These are phyloP conservation scores for Cryptoleucopteryx plumbea DNA, from an alignment of 2,113 vertebrate species.

Conservation along the genomic window DNA sequence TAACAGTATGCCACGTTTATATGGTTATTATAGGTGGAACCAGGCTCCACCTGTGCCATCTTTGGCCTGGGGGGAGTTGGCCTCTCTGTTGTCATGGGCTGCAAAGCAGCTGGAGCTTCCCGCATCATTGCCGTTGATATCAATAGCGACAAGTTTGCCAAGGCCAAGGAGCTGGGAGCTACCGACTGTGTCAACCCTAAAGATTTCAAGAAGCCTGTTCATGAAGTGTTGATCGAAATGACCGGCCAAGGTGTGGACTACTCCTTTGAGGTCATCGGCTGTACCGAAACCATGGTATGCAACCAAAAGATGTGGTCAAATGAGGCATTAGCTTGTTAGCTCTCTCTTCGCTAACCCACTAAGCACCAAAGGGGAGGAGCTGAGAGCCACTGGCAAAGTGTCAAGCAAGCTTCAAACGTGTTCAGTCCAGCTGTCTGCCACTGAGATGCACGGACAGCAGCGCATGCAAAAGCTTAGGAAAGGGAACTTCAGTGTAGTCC, in stretches of 20 bases:
- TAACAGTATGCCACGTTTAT: not conserved
- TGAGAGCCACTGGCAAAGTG: not conserved
- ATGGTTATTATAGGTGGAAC: constrained; percentile 73
- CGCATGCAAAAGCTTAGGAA: not conserved
- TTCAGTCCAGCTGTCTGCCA: not conserved
- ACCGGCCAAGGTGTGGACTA: constrained; percentile 79
- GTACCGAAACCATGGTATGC: constrained; percentile 77
- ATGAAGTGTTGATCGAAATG: constrained; percentile 78
- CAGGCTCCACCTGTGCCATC: constrained; percentile 79
- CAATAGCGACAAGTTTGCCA: constrained; percentile 77
- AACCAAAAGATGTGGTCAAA: not conserved
- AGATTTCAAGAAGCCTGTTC: constrained; percentile 71
- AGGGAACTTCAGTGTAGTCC: not conserved
- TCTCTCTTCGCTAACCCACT: not conserved
- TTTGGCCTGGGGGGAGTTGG: constrained; percentile 85
- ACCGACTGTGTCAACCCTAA: constrained; percentile 82
- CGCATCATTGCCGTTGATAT: constrained; percentile 86
- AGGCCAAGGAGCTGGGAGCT: constrained; percentile 77
- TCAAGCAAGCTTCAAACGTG: not conserved
- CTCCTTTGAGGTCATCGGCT: constrained; percentile 82
- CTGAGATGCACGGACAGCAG: not conserved
- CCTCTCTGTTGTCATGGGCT: constrained; percentile 85
- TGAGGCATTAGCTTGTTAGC: not conserved
- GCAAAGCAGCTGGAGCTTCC: constrained; percentile 84
- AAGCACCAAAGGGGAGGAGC: not conserved